Evolutionary conservation across 2,113 vertebrate genomes (phyloP).

Genomic region (Oreotrochilus melanogaster): DNA sequence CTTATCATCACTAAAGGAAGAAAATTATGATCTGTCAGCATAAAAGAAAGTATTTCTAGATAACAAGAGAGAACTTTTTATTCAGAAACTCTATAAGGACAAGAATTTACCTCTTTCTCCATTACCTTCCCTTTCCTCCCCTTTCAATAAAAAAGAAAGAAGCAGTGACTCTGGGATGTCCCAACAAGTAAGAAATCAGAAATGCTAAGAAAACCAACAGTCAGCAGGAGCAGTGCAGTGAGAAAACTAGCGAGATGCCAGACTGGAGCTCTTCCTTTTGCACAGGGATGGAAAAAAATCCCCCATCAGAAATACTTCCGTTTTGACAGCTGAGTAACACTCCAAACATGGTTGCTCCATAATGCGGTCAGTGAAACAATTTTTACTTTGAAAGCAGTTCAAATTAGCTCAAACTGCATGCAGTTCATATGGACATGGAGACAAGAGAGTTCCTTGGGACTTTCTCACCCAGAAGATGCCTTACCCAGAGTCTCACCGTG

Average conservation of each 20-base stretch:
- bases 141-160: not conserved
- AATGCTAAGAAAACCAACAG: not conserved
- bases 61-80: not conserved
- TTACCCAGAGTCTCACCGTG: not conserved
- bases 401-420: not conserved
- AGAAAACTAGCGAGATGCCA: not conserved
- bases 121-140: not conserved
- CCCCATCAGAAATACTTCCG: not conserved
- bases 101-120: not conserved
- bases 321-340: not conserved
- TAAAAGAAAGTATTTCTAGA: not conserved
- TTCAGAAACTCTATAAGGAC: not conserved
- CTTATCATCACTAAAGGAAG: constrained; percentile 85
- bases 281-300: not conserved
- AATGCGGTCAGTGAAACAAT: not conserved
- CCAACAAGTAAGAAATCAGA: not conserved
- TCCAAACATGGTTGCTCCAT: not conserved
- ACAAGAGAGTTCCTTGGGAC: not conserved
- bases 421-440: not conserved
- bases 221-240: not conserved
- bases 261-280: not conserved
- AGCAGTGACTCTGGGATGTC: not conserved
- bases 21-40: not conserved
- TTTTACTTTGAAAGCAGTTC: not conserved
- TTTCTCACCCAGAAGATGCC: not conserved